phyloP scores from a whole-genome alignment of 2,113 vertebrate genomes.

The Speoplatyrhinus poulsoni region DNA sequence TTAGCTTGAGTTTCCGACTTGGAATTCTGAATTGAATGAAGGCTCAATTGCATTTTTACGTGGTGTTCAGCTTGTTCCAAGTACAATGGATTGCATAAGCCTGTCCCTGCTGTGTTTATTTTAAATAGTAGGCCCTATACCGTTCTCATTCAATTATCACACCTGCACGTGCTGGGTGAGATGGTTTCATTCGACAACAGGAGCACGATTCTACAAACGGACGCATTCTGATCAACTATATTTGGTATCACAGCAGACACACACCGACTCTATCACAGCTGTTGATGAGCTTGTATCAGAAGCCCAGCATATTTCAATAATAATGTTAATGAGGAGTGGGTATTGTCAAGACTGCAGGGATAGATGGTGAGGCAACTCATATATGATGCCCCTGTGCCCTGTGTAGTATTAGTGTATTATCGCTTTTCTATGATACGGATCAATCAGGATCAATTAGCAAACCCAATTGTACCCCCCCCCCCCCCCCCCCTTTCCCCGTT shows the following conservation, averaged over 20 bases:
- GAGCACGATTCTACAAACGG: neutral
- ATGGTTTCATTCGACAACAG: neutral
- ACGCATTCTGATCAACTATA: too few relatives aligned
- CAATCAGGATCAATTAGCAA: neutral
- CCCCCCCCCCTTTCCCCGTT: neutral
- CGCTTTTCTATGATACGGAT: too few relatives aligned
- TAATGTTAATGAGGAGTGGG: constrained; percentile 38
- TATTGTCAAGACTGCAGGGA: constrained; percentile 33
- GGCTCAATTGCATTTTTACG: too few relatives aligned
- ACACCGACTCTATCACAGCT: neutral
- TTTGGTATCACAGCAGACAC: too few relatives aligned
- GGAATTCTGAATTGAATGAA: too few relatives aligned
- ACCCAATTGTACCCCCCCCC: neutral
- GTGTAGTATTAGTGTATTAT: too few relatives aligned
- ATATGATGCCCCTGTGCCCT: too few relatives aligned
- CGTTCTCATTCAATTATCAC: neutral
- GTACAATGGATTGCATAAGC: too few relatives aligned
- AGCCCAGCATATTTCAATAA: constrained; percentile 16
- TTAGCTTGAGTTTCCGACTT: too few relatives aligned
- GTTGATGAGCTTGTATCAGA: constrained; percentile 1
- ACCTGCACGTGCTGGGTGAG: constrained; percentile 8
- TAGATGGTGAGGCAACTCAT: neutral
- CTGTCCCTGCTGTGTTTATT: too few relatives aligned
- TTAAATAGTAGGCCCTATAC: neutral
- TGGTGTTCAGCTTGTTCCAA: too few relatives aligned